Conservation (phyloP, 2,797 vertebrate genomes). For the Avahi laniger region DNA sequence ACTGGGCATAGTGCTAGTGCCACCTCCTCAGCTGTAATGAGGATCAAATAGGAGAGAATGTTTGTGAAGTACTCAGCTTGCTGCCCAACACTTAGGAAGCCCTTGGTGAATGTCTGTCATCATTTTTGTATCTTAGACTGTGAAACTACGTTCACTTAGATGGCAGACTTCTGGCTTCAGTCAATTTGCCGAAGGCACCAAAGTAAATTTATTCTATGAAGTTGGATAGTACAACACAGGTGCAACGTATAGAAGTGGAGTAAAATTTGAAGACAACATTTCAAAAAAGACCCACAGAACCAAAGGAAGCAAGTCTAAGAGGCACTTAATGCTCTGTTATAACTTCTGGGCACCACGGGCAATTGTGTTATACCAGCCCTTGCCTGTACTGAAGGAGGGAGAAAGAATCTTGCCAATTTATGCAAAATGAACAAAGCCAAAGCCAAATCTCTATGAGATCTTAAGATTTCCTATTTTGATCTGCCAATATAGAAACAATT, state of each 20-base stretch:
- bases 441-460: background rate
- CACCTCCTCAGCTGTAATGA: background rate
- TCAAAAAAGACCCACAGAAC: background rate
- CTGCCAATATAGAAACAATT: background rate
- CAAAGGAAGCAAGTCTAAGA: background rate
- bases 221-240: background rate
- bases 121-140: background rate
- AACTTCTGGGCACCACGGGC: background rate
- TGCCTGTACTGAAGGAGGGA: background rate
- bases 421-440: too few relatives aligned
- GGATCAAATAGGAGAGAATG: background rate
- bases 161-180: background rate
- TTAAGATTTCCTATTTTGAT: background rate
- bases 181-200: background rate
- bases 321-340: background rate
- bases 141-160: background rate
- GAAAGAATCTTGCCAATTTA: background rate
- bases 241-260: background rate
- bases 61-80: background rate
- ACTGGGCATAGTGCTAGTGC: background rate
- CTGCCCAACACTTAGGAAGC: background rate
- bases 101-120: background rate
- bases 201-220: background rate
- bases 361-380: background rate
- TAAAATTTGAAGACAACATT: background rate